phyloP scores from a whole-genome alignment of 2,888 invertebrate species.

The Electrophaes corylata region DNA sequence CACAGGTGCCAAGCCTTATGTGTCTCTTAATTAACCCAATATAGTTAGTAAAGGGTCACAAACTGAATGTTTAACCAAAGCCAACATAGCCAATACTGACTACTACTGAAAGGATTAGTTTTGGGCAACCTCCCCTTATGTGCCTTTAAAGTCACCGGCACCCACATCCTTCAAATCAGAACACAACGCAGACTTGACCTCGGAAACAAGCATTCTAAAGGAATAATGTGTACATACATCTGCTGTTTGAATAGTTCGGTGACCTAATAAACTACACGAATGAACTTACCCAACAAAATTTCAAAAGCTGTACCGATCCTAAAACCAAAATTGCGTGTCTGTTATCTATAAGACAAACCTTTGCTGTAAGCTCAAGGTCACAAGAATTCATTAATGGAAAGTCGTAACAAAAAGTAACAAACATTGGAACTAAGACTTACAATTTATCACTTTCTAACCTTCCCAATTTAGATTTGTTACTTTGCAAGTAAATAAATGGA shows the following conservation, averaged over 20 bases:
- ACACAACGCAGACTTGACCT: no score
- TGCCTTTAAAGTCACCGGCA: no score
- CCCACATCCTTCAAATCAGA: no score
- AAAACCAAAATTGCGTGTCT: background rate
- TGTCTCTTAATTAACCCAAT: no score
- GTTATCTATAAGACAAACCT: background rate
- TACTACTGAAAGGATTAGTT: no score
- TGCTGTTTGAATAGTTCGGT: background rate
- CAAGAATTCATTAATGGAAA: background rate
- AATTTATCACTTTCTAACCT: background rate
- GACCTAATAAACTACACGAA: no score
- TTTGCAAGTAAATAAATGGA: background rate
- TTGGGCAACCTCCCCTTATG: no score
- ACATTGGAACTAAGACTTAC: background rate
- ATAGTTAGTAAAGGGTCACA: no score
- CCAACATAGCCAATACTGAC: no score
- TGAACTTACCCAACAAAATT: background rate
- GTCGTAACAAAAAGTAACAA: background rate
- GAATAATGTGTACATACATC: background rate
- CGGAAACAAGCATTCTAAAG: no score
- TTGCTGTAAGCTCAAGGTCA: background rate
- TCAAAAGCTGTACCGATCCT: background rate
- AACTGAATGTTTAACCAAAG: no score
- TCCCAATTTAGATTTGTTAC: conserved; percentile 1
- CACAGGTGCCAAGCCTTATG: no score